These are phyloP conservation scores for Apotomis capreana DNA, from an alignment of 2,888 invertebrate species.

Conservation along the genomic window DNA sequence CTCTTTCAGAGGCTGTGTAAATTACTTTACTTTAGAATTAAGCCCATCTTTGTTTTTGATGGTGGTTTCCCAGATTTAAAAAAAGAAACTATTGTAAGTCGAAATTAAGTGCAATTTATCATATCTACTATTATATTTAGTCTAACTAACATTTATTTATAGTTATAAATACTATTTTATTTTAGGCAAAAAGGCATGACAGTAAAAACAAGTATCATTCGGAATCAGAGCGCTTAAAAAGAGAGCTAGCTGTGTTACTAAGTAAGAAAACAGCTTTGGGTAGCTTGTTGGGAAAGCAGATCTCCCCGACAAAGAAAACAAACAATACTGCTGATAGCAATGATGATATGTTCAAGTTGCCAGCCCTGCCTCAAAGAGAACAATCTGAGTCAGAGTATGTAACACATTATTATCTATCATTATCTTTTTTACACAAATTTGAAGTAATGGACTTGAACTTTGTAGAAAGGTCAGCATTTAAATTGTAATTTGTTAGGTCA, in stretches of 20 bases:
- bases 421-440: background rate
- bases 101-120: no score
- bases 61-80: constrained; percentile 97
- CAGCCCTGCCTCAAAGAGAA: constrained; percentile 70
- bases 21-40: constrained; percentile 96
- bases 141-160: constrained; percentile 38
- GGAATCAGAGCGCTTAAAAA: constrained; percentile 88
- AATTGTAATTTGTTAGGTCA: constrained; percentile 56
- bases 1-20: constrained; percentile 98
- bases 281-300: constrained; percentile 84
- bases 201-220: constrained; percentile 87
- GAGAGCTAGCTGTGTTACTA: constrained; percentile 88
- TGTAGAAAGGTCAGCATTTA: background rate
- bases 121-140: no score
- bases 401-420: constrained; percentile 34
- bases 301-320: constrained; percentile 73
- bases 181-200: constrained; percentile 89
- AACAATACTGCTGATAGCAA: constrained; percentile 49
- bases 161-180: constrained; percentile 43
- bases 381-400: constrained; percentile 80
- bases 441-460: background rate
- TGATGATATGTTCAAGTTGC: constrained; percentile 87
- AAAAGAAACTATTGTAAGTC: constrained; percentile 93
- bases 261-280: constrained; percentile 91
- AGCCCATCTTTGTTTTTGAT: constrained; percentile 99